Conservation (phyloP, 2,113 vertebrate species). For the Myotis davidii region DNA sequence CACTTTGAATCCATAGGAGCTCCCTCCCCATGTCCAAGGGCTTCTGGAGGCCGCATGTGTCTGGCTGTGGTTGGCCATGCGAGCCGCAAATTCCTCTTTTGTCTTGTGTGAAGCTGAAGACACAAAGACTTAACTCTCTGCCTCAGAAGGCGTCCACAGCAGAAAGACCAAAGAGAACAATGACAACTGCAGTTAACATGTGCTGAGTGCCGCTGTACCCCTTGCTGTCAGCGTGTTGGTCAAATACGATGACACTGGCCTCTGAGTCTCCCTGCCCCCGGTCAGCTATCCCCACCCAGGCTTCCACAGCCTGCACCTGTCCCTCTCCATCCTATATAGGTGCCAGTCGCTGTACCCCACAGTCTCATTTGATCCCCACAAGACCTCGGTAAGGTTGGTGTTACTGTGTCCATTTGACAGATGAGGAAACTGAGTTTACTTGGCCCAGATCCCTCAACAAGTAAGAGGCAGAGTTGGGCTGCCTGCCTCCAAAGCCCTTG, state of each 20-base stretch:
- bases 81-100: neutral
- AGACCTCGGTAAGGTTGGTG: neutral
- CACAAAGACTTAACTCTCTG: neutral
- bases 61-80: neutral
- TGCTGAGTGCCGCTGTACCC: neutral
- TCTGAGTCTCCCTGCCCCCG: neutral
- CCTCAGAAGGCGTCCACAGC: neutral
- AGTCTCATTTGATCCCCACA: neutral
- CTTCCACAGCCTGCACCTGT: neutral
- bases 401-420: neutral
- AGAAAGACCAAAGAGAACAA: neutral
- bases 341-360: neutral
- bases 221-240: neutral
- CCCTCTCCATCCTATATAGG: neutral
- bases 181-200: neutral
- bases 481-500: neutral
- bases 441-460: neutral
- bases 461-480: neutral
- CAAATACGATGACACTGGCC: neutral
- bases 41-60: rapidly evolving
- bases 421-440: neutral
- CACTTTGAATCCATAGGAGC: neutral
- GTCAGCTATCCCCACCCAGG: neutral
- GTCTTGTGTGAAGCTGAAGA: neutral
- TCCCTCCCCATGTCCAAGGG: neutral